Base-by-base conservation (phyloP, 2,888 invertebrate species). In the Hypomecis punctinalis region DNA sequence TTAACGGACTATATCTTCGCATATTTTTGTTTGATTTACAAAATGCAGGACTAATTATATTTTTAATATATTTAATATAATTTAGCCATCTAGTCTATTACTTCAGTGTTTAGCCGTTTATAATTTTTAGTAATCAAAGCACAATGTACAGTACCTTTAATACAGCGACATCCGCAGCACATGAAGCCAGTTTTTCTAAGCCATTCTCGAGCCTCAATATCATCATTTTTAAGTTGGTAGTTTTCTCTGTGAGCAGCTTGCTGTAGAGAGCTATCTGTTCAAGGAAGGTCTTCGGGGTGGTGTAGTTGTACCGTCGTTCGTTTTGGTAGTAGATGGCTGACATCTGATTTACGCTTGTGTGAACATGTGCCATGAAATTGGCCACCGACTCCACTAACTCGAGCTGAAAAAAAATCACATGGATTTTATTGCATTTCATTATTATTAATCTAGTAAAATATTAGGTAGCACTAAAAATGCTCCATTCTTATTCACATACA, bases 261-360 rank as follows among this genome's bases (percentile, higher is more conserved):
- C 94, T 91, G 79, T 96, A 99, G 5, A 99, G 91, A 9, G 96
- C 95, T 65, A 99, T 98, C 82, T 98, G 97, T 83, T 99, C 99
- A 52, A 99, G 90, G 90, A 98, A 99, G 0, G 98, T 97, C 91
- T 99, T 99, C 0, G 99, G 99, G 0, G 99, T 99, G 0, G 99
- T 99, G 86, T 99, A 99, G 86, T 99, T 99, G 88, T 98, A 98
- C 5, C 98, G 94, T 46, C 95, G 95, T 76, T 99, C 98, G 81
- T 98, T 98, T 72, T 94, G 92, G 69, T 97, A 93, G 86, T 98
- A 99, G 5, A 94, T 84, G 4, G 94, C 93, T 0, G 98, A 98
- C 93, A 97, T 96, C 49, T 96, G 94, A 81, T 98, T 98, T 0
- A 98, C 98, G 36, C 96, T 96, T 63, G 95, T 95, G 82, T 99